Base-by-base conservation (phyloP, 2,797 vertebrate genomes). In the Catamblyrhynchus diadema region DNA sequence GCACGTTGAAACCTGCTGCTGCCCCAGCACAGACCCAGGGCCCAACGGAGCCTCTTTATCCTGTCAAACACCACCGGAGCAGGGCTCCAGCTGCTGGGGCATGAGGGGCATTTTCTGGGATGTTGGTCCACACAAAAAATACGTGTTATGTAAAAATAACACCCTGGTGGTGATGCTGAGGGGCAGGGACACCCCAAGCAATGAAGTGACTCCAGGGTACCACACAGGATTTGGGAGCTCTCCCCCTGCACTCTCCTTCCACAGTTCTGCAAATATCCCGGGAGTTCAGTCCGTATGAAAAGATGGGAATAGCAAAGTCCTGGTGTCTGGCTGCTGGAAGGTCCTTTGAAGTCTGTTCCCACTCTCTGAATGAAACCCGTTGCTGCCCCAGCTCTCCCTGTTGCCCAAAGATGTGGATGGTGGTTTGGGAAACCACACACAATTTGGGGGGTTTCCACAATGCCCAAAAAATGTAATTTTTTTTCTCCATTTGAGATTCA, bases 1-100 rank as follows among this genome's bases (percentile, higher is more conserved):
- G 67, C 91, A 69, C 75, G 94, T 82, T 92, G 27, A 41, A 81
- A 95, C 93, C 83, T 21, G 83, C 67, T 28, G 85, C 87, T 78
- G 78, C 39, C 81, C 72, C 79, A 70, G 64, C 0, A 4, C 1
- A 0, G 84, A 67, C 93, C 75, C 86, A 33, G 57, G 54, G 67
- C 82, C 82, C 84, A 54, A 5, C 0, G 15, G 78, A 44, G 95
- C 57, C 75, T 28, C 73, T 56, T 81, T 12, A 21, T 33, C 19
- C 70, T 8, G n/a, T 10, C 32, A 5, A n/a, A 75, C 11, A 5
- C 4, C 69, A 9, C 41, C 33, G 3, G 17, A 94, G 79, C 82
- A 22, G 45, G 25, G 42, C 67, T 70, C 81, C 94, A 83, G 83
- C 90, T 91, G 90, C 73, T 62, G 50, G 42, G 6, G 3, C 32